Percentiles rank a stretch among this genome's conserved stretches.
phyloP scores from a whole-genome alignment of 37 sponge, comb jelly and placozoan genomes.

The Dysidea cf. avara region DNA sequence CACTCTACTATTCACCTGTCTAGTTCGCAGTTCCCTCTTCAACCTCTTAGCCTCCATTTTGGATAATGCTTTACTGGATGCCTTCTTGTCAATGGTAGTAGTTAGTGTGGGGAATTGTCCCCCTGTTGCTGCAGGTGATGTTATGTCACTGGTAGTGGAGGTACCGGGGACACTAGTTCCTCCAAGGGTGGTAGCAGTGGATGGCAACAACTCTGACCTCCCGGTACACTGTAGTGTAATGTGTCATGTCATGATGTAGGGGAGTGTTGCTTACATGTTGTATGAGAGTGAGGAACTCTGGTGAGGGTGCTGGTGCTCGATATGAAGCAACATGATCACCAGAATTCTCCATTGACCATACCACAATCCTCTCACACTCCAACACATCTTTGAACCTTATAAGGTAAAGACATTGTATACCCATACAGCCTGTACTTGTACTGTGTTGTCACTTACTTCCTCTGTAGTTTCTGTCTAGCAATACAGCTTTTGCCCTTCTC shows the following conservation, averaged over 20 bases:
- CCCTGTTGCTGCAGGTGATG: too few relatives aligned
- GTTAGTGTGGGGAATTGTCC: too few relatives aligned
- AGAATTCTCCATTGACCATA: slow-evolving; percentile 46
- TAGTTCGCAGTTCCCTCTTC: slow-evolving; percentile 56
- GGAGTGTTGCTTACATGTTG: slow-evolving; percentile 22
- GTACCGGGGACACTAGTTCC: too few relatives aligned
- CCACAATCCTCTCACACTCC: slow-evolving; percentile 75
- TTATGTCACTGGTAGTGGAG: too few relatives aligned
- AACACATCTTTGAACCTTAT: slow-evolving; percentile 80
- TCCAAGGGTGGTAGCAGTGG: slow-evolving; percentile 10
- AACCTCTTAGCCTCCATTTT: slow-evolving; percentile 78
- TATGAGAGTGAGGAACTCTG: slow-evolving; percentile 31
- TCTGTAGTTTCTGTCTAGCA: slow-evolving; percentile 65
- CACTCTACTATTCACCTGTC: slow-evolving; percentile 46
- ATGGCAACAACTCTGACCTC: background rate
- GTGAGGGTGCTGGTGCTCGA: slow-evolving; percentile 47
- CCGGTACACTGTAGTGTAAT: background rate
- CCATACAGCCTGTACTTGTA: background rate
- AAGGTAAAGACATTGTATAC: background rate
- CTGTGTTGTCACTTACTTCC: slow-evolving; percentile 40
- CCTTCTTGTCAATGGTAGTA: too few relatives aligned
- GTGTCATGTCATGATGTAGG: background rate
- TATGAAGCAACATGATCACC: slow-evolving; percentile 61
- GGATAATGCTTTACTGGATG: slow-evolving; percentile 41
- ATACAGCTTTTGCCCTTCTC: slow-evolving; percentile 80